A percentile compares a stretch with the other conserved stretches of the same genome.
Conservation (phyloP, 1,140 invertebrate genomes). For the Drosophila kepulauana region DNA sequence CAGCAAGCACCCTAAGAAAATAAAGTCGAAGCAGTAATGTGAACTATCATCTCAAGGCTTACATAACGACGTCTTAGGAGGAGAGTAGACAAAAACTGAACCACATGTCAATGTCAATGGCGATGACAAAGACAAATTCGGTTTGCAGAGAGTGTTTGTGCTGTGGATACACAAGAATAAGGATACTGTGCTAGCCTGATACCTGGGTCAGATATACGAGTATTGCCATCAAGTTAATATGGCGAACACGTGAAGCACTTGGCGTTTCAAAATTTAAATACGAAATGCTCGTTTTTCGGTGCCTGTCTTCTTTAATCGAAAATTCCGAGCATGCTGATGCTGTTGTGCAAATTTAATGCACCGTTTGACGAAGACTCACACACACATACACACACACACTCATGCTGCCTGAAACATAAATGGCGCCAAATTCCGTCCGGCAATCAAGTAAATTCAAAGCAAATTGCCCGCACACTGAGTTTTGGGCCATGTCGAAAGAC, state of each 20-base stretch:
- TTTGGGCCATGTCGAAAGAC: slow-evolving; percentile 43
- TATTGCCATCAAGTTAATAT: slow-evolving; percentile 14
- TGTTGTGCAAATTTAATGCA: slow-evolving; percentile 64
- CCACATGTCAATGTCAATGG: slow-evolving; percentile 79
- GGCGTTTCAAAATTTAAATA: slow-evolving; percentile 63
- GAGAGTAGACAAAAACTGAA: slow-evolving; percentile 42
- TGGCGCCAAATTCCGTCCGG: slow-evolving; percentile 74
- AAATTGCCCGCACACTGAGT: slow-evolving; percentile 76
- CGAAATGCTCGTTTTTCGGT: slow-evolving; percentile 38
- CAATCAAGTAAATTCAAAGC: slow-evolving; percentile 83
- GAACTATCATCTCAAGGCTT: slow-evolving; percentile 25
- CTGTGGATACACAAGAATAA: neutral
- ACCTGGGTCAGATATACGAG: slow-evolving; percentile 25
- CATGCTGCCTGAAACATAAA: slow-evolving; percentile 40
- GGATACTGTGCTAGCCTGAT: slow-evolving; percentile 9
- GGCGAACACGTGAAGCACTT: slow-evolving; percentile 15
- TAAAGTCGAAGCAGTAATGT: slow-evolving; percentile 1
- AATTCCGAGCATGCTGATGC: slow-evolving; percentile 52
- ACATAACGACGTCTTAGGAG: slow-evolving; percentile 19
- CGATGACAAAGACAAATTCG: slow-evolving; percentile 79
- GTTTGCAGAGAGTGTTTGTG: slow-evolving; percentile 5
- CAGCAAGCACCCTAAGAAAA: neutral
- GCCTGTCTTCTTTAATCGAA: slow-evolving; percentile 56
- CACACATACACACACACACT: slow-evolving; percentile 6
- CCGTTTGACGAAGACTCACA: slow-evolving; percentile 18